Evolutionary conservation across 2,797 vertebrate species (phyloP).

Genomic region (Neosilurus hyrtlii): DNA sequence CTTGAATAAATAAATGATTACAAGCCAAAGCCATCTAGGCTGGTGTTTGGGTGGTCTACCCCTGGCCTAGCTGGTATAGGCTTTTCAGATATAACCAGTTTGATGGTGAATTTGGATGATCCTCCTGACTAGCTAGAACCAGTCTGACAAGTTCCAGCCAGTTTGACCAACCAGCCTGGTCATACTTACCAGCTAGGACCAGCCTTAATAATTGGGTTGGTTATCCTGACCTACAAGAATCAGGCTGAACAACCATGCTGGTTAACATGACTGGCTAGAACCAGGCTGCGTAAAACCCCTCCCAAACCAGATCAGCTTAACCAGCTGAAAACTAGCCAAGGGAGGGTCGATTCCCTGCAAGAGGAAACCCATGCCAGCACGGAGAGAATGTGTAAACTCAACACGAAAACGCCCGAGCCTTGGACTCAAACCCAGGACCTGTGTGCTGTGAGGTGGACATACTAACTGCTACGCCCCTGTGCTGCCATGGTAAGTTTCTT

Average conservation of each 20-base stretch:
- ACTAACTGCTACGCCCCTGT: too few species aligned
- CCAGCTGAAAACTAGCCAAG: background rate
- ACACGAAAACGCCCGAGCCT: too few species aligned
- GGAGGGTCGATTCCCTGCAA: too few species aligned
- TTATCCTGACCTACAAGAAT: background rate
- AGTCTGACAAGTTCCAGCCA: background rate
- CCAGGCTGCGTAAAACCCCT: too few species aligned
- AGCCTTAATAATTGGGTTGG: background rate
- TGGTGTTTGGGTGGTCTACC: background rate
- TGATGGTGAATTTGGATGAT: background rate
- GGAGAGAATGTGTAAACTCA: too few species aligned
- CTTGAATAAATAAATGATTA: background rate
- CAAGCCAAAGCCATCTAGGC: background rate
- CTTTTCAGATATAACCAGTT: background rate
- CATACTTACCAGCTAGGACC: background rate
- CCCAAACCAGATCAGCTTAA: background rate
- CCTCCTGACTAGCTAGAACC: background rate
- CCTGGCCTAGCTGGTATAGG: background rate
- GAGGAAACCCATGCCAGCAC: too few species aligned
- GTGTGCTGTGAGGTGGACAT: too few species aligned
- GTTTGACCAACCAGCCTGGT: background rate
- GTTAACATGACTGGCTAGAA: background rate
- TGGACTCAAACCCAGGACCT: too few species aligned
- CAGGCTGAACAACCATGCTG: background rate
- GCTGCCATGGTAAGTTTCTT: too few species aligned